Conservation (phyloP, 1,140 invertebrate genomes). For the Subanguina moxae region DNA sequence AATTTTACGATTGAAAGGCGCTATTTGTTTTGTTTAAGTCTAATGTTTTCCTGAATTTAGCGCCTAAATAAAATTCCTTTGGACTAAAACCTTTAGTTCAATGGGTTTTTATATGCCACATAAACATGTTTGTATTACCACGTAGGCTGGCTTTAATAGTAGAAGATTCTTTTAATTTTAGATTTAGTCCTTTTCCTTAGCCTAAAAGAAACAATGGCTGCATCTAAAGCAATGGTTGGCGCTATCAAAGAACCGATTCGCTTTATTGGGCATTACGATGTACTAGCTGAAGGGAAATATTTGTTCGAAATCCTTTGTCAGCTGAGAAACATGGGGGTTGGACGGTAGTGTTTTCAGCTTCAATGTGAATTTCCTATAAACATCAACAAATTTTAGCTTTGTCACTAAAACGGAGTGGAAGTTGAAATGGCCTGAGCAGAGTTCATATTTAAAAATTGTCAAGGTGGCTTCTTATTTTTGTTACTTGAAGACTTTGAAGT, state of each 20-base stretch:
- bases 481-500: not conserved
- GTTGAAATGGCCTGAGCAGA: constrained; percentile 54
- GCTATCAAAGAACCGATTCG: constrained; percentile 63
- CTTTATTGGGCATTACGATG: constrained; percentile 54
- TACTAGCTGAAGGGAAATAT: constrained; percentile 53
- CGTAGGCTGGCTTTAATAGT: too few species aligned
- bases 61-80: too few species aligned
- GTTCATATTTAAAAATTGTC: constrained; percentile 54
- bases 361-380: constrained; percentile 4
- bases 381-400: constrained; percentile 7
- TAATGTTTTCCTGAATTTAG: too few species aligned
- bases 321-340: constrained; percentile 41
- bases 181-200: constrained; percentile 1
- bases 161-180: not conserved
- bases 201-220: not conserved
- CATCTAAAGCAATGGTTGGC: too few species aligned
- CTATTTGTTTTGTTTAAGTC: too few species aligned
- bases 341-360: constrained; percentile 26
- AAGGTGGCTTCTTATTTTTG: constrained; percentile 30
- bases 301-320: constrained; percentile 56
- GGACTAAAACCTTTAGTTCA: too few species aligned
- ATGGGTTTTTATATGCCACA: too few species aligned
- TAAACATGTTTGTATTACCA: too few species aligned
- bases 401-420: constrained; percentile 57
- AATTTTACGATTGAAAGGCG: too few species aligned